Conservation (phyloP, 2,888 invertebrate species). For the Pammene fasciana region DNA sequence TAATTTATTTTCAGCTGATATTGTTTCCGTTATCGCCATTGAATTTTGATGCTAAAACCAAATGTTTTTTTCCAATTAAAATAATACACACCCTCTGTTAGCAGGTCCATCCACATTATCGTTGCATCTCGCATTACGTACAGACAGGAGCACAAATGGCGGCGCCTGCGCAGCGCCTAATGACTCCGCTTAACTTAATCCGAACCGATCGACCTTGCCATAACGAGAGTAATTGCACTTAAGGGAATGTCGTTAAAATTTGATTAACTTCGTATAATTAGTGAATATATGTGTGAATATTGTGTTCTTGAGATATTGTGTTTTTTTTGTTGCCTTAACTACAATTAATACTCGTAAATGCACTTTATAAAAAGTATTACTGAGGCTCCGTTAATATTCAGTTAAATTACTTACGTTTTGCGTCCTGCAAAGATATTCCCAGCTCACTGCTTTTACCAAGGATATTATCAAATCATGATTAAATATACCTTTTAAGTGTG, state of each 20-base stretch:
- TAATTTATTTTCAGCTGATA: too few species aligned
- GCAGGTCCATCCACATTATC: slow-evolving; percentile 60
- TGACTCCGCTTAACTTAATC: slow-evolving; percentile 70
- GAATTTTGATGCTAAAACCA: too few species aligned
- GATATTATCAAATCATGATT: too few species aligned
- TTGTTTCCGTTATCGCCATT: too few species aligned
- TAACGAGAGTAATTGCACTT: slow-evolving; percentile 35
- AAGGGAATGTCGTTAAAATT: slow-evolving; percentile 20
- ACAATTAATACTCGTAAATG: too few species aligned
- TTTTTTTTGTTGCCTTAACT: neutral
- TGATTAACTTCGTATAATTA: neutral
- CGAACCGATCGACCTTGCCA: slow-evolving; percentile 34
- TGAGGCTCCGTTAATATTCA: too few species aligned
- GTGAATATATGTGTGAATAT: neutral
- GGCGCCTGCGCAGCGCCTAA: slow-evolving; percentile 63
- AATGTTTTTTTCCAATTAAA: too few species aligned
- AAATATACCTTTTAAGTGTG: too few species aligned
- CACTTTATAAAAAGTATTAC: too few species aligned
- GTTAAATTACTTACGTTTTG: too few species aligned
- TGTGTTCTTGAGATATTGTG: neutral
- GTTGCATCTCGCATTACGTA: slow-evolving; percentile 60
- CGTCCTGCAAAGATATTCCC: too few species aligned
- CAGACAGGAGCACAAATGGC: slow-evolving; percentile 78
- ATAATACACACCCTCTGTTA: neutral
- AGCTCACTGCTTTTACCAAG: too few species aligned